A percentile compares a stretch with the other conserved stretches of the same genome.
These are phyloP conservation scores for Bombus superbus DNA, from an alignment of 1,140 invertebrate species.

Conservation along the genomic window DNA sequence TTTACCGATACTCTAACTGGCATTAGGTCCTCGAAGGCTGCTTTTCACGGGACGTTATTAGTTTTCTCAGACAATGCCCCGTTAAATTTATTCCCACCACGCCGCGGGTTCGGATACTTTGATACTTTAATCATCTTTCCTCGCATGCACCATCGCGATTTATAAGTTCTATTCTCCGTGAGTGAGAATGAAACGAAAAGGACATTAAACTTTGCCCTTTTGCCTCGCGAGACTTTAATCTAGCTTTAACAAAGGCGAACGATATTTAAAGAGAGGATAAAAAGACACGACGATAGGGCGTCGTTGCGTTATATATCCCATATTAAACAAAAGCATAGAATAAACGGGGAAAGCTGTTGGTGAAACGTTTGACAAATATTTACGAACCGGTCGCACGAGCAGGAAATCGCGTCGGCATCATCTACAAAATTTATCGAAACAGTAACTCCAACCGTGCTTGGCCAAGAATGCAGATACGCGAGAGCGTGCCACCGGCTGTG, in stretches of 20 bases:
- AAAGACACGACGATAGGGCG: background rate
- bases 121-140: constrained; percentile 46
- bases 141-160: constrained; percentile 27
- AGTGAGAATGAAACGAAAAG: background rate
- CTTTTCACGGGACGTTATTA: constrained; percentile 29
- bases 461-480: constrained; percentile 19
- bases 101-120: background rate
- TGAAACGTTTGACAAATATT: constrained; percentile 23
- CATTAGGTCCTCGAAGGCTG: constrained; percentile 5
- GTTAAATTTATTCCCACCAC: constrained; percentile 34
- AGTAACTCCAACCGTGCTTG: background rate
- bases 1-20: constrained; percentile 29
- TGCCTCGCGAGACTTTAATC: background rate
- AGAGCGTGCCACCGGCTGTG: background rate
- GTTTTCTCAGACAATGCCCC: constrained; percentile 21
- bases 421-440: constrained; percentile 39
- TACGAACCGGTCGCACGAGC: background rate
- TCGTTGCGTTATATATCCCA: background rate
- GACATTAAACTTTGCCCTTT: background rate
- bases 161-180: constrained; percentile 20
- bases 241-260: background rate
- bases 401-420: constrained; percentile 17
- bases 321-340: background rate
- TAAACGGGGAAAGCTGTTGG: background rate
- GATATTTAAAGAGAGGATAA: background rate